Conservation (phyloP, 2,888 invertebrate species). For the Helleia helle region DNA sequence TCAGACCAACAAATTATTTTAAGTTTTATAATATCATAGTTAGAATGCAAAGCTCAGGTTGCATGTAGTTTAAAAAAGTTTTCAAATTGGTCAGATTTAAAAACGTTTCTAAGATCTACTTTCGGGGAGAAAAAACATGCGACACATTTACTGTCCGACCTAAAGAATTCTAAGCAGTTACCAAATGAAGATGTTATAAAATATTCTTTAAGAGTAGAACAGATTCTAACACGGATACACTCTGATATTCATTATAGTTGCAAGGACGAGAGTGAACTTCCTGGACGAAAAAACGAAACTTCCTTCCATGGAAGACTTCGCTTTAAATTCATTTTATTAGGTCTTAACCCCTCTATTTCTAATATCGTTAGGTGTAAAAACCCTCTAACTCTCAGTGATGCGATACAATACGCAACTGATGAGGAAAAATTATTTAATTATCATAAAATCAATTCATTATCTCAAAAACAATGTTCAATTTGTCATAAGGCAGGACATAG, state of each 20-base stretch:
- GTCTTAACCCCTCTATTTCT: not conserved
- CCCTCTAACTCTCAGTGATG: no score
- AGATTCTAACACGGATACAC: constrained; percentile 3
- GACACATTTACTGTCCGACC: constrained; percentile 7
- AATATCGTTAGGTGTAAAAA: no score
- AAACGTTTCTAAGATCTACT: no score
- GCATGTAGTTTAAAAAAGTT: no score
- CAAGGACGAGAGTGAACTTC: not conserved
- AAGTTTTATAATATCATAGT: no score
- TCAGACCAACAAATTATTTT: no score
- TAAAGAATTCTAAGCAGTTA: not conserved
- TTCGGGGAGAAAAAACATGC: constrained; percentile 13
- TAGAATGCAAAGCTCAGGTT: no score
- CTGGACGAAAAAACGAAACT: not conserved
- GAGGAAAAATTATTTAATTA: constrained; percentile 14
- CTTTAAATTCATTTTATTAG: constrained; percentile 5
- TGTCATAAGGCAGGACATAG: constrained; percentile 10
- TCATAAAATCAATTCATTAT: not conserved
- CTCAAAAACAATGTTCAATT: constrained; percentile 7
- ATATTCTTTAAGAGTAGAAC: not conserved
- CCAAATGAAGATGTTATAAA: not conserved
- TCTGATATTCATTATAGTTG: constrained; percentile 11
- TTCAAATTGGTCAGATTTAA: no score
- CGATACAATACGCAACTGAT: constrained; percentile 11
- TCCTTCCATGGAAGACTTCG: constrained; percentile 9